Base-by-base conservation (phyloP, 2,797 vertebrate genomes). In the Antrozous pallidus region DNA sequence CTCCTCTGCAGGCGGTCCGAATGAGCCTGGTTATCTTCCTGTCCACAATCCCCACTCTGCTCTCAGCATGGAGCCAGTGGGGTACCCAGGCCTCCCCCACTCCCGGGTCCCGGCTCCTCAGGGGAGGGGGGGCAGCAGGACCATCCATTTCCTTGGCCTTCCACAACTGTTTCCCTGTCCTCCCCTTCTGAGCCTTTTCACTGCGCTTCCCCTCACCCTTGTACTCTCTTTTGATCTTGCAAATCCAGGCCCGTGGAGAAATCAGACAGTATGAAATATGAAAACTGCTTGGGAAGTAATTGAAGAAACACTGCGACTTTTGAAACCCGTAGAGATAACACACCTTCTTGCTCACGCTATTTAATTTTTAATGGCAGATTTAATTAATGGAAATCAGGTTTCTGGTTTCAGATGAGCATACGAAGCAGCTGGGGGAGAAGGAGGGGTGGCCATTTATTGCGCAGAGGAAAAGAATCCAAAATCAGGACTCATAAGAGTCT, bases 311-410 rank as follows among this genome's bases (percentile, higher is more conserved):
- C 97, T 97, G 97, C 97, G 98, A 98, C 98, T 98, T 97, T 94
- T 38, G 96, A 98, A 98, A 95, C 97, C 98, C 97, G 95, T 97
- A 95, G 98, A 98, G 98, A 98, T 98, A 98, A 98, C 87, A 97
- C 97, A 98, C 98, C 97, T 98, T 98, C 98, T 98, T 98, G 98
- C 98, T 98, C 98, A 98, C 96, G 95, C 98, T 98, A 98, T 98
- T 99, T 99, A 99, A 98, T 98, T 98, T 98, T 98, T 98, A 98
- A 98, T 98, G 97, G 98, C 97, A 98, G 97, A 98, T 98, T 98
- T 98, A 98, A 98, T 98, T 98, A 98, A 98, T 97, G 98, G 98
- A 98, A 96, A 97, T 94, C 94, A 96, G 97, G 97, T 97, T 97
- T 97, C 92, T 96, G 96, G 97, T 94, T 98, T 98, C 94, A 91